Conservation (phyloP, 2,888 invertebrate genomes). For the Chaetogeoica ovagalla region DNA sequence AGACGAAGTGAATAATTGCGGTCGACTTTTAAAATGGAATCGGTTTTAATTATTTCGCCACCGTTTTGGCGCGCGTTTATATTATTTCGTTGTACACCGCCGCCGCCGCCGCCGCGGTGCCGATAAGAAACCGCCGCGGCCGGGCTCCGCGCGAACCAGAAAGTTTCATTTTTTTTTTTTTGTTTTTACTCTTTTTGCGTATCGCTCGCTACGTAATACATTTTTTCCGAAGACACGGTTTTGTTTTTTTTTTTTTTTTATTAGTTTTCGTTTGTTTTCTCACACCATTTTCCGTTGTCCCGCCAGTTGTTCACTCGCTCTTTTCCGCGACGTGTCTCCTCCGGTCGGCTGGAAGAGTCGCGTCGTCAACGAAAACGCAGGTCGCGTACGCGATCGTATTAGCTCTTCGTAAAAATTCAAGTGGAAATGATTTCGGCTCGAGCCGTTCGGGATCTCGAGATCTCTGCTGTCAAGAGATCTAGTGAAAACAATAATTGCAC, state of each 20-base stretch:
- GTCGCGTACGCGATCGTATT: too few relatives aligned
- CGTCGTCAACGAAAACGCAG: too few relatives aligned
- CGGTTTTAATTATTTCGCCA: conserved; percentile 52
- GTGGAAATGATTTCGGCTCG: too few relatives aligned
- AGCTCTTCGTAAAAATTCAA: too few relatives aligned
- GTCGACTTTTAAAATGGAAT: conserved; percentile 36
- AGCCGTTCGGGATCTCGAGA: too few relatives aligned
- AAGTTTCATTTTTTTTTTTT: background rate
- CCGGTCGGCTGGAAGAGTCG: too few relatives aligned
- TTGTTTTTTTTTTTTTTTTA: background rate
- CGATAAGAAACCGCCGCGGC: conserved; percentile 39
- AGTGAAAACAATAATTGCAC: too few relatives aligned
- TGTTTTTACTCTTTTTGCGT: conserved; percentile 5
- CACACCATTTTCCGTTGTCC: background rate
- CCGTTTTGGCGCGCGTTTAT: background rate
- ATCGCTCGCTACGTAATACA: background rate
- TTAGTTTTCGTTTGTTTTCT: background rate
- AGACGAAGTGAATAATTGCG: conserved; percentile 47
- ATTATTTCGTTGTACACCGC: too few relatives aligned
- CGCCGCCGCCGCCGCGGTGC: background rate
- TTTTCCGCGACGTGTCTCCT: too few relatives aligned
- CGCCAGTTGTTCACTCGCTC: too few relatives aligned
- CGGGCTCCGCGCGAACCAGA: background rate
- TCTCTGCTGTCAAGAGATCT: too few relatives aligned
- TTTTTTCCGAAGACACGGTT: background rate